Percentiles rank a stretch among this genome's conserved stretches.
phyloP scores from a whole-genome alignment of 2,113 vertebrate genomes.

The Thermophis baileyi region DNA sequence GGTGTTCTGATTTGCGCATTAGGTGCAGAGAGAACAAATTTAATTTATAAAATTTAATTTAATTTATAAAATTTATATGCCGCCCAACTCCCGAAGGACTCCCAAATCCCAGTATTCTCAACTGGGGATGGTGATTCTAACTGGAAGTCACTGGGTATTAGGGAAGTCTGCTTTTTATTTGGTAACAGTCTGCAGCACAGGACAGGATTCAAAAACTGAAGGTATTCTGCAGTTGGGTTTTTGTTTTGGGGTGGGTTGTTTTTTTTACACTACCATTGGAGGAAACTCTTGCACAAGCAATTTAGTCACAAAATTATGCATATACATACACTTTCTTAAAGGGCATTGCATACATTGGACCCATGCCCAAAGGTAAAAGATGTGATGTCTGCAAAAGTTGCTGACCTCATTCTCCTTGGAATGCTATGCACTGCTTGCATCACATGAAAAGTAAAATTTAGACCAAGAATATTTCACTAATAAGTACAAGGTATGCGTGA shows the following conservation, averaged over 20 bases:
- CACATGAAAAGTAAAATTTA: slow-evolving; percentile 7
- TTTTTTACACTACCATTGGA: background rate
- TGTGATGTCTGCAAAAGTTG: background rate
- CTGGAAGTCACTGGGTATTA: background rate
- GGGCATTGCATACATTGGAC: background rate
- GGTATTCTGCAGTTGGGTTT: background rate
- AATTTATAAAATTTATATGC: too few relatives aligned
- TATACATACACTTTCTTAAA: background rate
- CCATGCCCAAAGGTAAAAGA: background rate
- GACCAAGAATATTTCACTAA: background rate
- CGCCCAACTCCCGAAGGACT: too few relatives aligned
- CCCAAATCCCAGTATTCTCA: background rate
- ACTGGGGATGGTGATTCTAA: background rate
- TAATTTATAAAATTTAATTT: too few relatives aligned
- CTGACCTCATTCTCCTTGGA: background rate
- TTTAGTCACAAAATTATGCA: background rate
- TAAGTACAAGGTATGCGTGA: background rate
- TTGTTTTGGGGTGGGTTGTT: background rate
- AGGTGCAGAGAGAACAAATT: background rate
- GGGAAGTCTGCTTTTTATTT: background rate
- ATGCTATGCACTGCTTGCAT: background rate
- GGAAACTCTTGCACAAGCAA: background rate
- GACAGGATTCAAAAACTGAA: background rate
- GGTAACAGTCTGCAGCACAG: background rate
- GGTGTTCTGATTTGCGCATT: background rate